phyloP scores from a whole-genome alignment of 2,797 vertebrate genomes.

The Champsocephalus gunnari region DNA sequence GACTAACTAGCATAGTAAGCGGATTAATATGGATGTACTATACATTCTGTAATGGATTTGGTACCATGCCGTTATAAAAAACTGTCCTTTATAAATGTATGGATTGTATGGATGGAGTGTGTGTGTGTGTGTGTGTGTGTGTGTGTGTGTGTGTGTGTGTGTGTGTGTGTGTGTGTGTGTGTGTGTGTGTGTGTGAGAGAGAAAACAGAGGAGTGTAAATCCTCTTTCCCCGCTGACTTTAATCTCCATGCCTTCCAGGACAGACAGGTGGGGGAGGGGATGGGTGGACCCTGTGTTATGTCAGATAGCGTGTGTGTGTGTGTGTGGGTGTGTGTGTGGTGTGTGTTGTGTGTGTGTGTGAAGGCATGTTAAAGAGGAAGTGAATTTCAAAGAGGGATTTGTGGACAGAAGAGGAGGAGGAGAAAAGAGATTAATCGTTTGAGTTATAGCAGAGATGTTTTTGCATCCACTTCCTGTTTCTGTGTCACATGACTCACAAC shows the following conservation, averaged over 20 bases:
- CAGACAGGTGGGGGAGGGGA: constrained; percentile 59
- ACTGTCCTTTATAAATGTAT: too few relatives aligned
- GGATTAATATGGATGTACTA: neutral
- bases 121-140: constrained; percentile 5
- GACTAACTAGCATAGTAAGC: neutral
- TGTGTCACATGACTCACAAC: too few relatives aligned
- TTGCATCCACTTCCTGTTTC: too few relatives aligned
- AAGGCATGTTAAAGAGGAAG: constrained; percentile 38
- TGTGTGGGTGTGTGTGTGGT: too few relatives aligned
- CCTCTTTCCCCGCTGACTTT: constrained; percentile 80
- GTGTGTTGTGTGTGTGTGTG: constrained; percentile 9
- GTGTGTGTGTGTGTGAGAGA: constrained; percentile 32
- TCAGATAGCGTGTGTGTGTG: constrained; percentile 10
- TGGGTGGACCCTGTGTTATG: constrained; percentile 20
- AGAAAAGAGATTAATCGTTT: neutral
- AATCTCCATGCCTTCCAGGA: constrained; percentile 77
- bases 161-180: constrained; percentile 9
- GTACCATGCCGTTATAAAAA: too few relatives aligned
- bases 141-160: neutral
- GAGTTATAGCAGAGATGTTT: too few relatives aligned
- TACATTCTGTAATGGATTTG: too few relatives aligned
- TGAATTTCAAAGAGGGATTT: constrained; percentile 3
- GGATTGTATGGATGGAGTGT: neutral
- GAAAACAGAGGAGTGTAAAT: constrained; percentile 74
- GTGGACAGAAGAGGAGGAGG: neutral